These are phyloP conservation scores for Loriculus beryllinus DNA, from an alignment of 2,797 vertebrate species.

Conservation along the genomic window DNA sequence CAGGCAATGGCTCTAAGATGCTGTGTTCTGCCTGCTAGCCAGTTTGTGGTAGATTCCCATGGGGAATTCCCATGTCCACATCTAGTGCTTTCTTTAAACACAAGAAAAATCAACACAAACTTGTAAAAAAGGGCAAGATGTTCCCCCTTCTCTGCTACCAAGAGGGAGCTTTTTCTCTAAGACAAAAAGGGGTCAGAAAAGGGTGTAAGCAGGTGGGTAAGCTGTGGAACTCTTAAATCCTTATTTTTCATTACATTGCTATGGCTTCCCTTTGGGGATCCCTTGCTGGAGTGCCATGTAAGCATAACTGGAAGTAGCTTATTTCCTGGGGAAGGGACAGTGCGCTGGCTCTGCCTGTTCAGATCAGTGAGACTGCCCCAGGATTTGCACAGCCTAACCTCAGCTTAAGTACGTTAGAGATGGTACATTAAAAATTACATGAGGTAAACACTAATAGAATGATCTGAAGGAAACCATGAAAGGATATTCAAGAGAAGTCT, in stretches of 20 bases:
- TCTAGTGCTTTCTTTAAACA: not conserved
- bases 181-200: not conserved
- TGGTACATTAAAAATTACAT: not conserved
- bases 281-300: not conserved
- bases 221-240: not conserved
- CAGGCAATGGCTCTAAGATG: not conserved
- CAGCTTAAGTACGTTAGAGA: not conserved
- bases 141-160: not conserved
- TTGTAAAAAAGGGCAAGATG: not conserved
- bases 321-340: not conserved
- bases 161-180: not conserved
- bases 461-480: not conserved
- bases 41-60: not conserved
- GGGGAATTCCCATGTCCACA: not conserved
- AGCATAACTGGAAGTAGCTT: not conserved
- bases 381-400: not conserved
- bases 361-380: not conserved
- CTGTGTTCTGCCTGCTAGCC: not conserved
- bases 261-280: not conserved
- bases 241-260: not conserved
- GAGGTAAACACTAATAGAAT: not conserved
- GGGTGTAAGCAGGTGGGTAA: fast-evolving
- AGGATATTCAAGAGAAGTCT: not conserved
- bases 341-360: not conserved
- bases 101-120: not conserved